Conservation (phyloP, 2,797 vertebrate species). For the Parambassis ranga region DNA sequence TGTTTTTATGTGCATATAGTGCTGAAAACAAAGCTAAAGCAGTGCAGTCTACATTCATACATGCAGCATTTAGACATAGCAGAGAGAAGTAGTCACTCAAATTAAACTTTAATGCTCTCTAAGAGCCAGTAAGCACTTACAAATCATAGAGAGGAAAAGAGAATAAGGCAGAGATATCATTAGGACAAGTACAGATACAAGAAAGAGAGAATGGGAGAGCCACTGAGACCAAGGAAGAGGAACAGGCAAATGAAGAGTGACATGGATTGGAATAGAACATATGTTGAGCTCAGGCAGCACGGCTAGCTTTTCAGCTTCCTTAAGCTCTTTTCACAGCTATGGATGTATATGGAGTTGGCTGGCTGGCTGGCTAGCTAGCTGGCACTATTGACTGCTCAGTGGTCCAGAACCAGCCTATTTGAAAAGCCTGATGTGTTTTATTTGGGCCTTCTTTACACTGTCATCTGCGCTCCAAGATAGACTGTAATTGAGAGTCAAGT, state of each 20-base stretch:
- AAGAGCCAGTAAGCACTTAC: slow-evolving; percentile 80
- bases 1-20: not conserved
- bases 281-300: slow-evolving; percentile 81
- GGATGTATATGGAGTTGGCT: slow-evolving; percentile 63
- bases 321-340: slow-evolving; percentile 86
- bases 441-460: slow-evolving; percentile 86
- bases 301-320: slow-evolving; percentile 63
- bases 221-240: slow-evolving; percentile 28
- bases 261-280: slow-evolving; percentile 92
- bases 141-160: slow-evolving; percentile 62
- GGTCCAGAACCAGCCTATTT: slow-evolving; percentile 94
- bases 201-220: slow-evolving; percentile 20
- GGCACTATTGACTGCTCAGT: slow-evolving; percentile 74
- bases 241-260: slow-evolving; percentile 91
- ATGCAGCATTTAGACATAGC: slow-evolving; percentile 78
- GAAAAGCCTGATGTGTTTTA: slow-evolving; percentile 95
- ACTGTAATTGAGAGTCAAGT: slow-evolving; percentile 92
- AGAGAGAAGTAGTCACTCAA: not conserved
- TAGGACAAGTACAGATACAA: slow-evolving; percentile 22
- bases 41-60: slow-evolving; percentile 84
- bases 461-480: slow-evolving; percentile 87
- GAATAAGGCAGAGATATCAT: slow-evolving; percentile 14
- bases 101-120: slow-evolving; percentile 9
- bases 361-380: slow-evolving; percentile 46
- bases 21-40: slow-evolving; percentile 58